phyloP scores from a whole-genome alignment of 2,113 vertebrate species.

The Tapirus terrestris region DNA sequence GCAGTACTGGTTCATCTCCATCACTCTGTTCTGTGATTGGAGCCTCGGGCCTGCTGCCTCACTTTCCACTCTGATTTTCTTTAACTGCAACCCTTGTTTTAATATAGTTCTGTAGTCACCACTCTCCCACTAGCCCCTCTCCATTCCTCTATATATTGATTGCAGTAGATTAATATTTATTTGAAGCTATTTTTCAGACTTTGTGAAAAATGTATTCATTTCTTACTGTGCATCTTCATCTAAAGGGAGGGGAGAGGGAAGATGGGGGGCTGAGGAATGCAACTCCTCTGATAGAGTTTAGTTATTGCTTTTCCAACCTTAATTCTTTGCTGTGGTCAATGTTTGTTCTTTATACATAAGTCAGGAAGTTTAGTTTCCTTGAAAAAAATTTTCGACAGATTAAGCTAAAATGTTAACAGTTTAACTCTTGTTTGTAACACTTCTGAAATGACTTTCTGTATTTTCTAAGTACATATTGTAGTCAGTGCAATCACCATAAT shows the following conservation, averaged over 20 bases:
- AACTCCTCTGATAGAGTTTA: slow-evolving; percentile 73
- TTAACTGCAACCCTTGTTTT: slow-evolving; percentile 83
- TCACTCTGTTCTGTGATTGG: slow-evolving; percentile 87
- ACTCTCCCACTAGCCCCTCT: slow-evolving; percentile 64
- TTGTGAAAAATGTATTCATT: slow-evolving; percentile 83
- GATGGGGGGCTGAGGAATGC: slow-evolving; percentile 64
- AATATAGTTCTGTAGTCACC: slow-evolving; percentile 77
- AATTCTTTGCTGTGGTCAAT: slow-evolving; percentile 72
- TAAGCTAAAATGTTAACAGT: slow-evolving; percentile 47
- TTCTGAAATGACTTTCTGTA: slow-evolving; percentile 61
- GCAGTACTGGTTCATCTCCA: slow-evolving; percentile 88
- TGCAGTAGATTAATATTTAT: slow-evolving; percentile 83
- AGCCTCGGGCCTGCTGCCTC: slow-evolving; percentile 84
- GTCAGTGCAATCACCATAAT: slow-evolving; percentile 40
- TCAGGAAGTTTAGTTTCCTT: slow-evolving; percentile 69
- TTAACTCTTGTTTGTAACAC: slow-evolving; percentile 61
- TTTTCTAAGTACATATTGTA: slow-evolving; percentile 66
- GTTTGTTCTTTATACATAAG: slow-evolving; percentile 69
- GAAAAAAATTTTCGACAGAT: slow-evolving; percentile 41
- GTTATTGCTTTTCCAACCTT: slow-evolving; percentile 71
- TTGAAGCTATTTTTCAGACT: slow-evolving; percentile 80
- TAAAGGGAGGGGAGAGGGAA: not conserved
- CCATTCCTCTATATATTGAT: slow-evolving; percentile 76
- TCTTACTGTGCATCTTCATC: slow-evolving; percentile 75
- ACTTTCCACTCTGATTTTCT: slow-evolving; percentile 82